Evolutionary conservation across 23 tunicate genomes (phyloP).

Genomic region (Botrylloides violaceus): DNA sequence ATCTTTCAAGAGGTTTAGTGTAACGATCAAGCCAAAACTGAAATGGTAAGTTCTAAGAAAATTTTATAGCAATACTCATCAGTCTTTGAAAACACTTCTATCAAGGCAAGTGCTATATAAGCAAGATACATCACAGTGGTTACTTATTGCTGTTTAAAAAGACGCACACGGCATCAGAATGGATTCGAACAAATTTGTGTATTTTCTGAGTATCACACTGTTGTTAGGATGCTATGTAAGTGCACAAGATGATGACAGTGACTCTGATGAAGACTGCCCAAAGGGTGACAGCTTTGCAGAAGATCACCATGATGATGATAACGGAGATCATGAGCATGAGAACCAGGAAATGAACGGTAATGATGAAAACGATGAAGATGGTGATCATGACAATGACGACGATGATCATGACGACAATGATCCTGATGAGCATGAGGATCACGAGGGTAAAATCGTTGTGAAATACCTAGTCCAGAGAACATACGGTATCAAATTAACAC

Average conservation of each 20-base stretch:
- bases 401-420: slow-evolving; percentile 2
- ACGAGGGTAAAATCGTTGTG: neutral
- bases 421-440: neutral
- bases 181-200: too few relatives aligned
- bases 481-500: neutral
- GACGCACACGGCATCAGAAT: too few relatives aligned
- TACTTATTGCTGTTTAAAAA: too few relatives aligned
- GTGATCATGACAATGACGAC: slow-evolving; percentile 8
- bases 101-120: too few relatives aligned
- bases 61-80: too few relatives aligned
- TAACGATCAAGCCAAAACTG: too few relatives aligned
- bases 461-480: neutral
- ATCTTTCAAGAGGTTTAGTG: too few relatives aligned
- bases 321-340: slow-evolving; percentile 3
- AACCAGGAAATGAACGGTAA: neutral
- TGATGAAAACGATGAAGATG: neutral
- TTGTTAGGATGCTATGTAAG: neutral
- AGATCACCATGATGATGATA: slow-evolving; percentile 8
- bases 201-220: neutral
- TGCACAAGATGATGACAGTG: neutral
- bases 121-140: too few relatives aligned
- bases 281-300: neutral
- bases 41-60: too few relatives aligned
- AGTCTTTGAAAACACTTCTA: too few relatives aligned
- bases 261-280: neutral